Base-by-base conservation (phyloP, 2,888 invertebrate species). In the Belgica antarctica region DNA sequence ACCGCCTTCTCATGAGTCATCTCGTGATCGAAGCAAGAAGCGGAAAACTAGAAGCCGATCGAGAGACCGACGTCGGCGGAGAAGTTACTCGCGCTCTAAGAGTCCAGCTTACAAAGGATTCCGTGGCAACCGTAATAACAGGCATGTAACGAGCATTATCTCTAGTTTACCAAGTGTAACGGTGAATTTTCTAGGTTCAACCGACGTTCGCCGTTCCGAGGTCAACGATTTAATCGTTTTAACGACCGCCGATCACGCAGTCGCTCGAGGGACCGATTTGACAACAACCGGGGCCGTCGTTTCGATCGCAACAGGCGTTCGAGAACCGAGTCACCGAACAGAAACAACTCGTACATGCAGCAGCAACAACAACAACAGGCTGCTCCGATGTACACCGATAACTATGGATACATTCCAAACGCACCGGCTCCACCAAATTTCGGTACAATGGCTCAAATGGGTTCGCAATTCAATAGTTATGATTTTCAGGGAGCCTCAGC, bases 401-500 rank as follows among this genome's bases (percentile, higher is more conserved):
- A 8, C 15, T 70, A 70, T 25, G 31, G 22, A 28, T 28, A 52
- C 25, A 25, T 47, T 15, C 52, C 25, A 3, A 28, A 25, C 8
- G 15, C 34, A n/a, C 68, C 68, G 5, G 31, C 25, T n/a, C 22
- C 61, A 8, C 59, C 70, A 27, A 2, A 25, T 27, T 68, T 68
- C 19, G 17, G 28, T 25, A 3, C 36, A 69, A 59, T 69, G 59
- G 31, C 19, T 34, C 68, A 69, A 34, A 62, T 62, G 31, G 17
- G 8, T 12, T 27, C 59, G 22, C 59, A 59, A 59, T 68, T 68
- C 68, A 68, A 68, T 68, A 47, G 8, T 68, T 68, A 68, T 68
- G 68, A 68, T 34, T 68, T 68, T 68, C 68, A 68, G 68, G 31
- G 52, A 52, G 19, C 52, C 22, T 3, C 68, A 31, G 19, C 1